Base-by-base conservation (phyloP, 2,113 vertebrate species). In the Nannospalax galili region DNA sequence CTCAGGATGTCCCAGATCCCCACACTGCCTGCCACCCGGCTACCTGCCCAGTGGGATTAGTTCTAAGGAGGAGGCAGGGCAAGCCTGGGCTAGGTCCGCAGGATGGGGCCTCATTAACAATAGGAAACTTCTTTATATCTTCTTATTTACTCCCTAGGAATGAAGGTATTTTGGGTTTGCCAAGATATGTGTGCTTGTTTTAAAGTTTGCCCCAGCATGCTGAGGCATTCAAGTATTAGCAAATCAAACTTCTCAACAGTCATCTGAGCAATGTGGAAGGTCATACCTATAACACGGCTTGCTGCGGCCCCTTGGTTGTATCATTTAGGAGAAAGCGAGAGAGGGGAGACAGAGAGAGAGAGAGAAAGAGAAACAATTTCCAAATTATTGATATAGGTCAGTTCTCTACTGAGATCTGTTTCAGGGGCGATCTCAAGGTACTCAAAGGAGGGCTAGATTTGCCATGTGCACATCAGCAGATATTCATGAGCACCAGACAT, bases 1-100 rank as follows among this genome's bases (percentile, higher is more conserved):
- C 96, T 98, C 81, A 42, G 96, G 97, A 97, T 94, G 96, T 94
- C 95, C 87, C 40, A 88, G 97, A 96, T 96, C 96, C 97, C 96
- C 97, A 96, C 97, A 97, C 96, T 96, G 95, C 96, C 97, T 97
- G 88, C 96, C 40, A 84, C 96, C 91, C 87, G 88, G 58, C 93
- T 94, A 78, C 93, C 96, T 97, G 89, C 92, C 96, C 69, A 58
- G 40, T 48, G 0, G 72, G 58, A 64, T 91, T 90, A 2, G 0
- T 96, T 96, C 94, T 92, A 79, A 96, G 96, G 84, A 96, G 90
- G 65, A 91, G 37, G 15, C 60, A 62, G 42, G 64, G 30, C 56
- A 45, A 92, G 87, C 84, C 74, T 58, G 58, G 81, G 78, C 75
- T 32, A 96, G 79, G 96, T 93, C 80, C 65, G 77, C 73, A 35